These are phyloP conservation scores for Trachelus stipa DNA, from an alignment of 2,888 invertebrate genomes.

Conservation along the genomic window DNA sequence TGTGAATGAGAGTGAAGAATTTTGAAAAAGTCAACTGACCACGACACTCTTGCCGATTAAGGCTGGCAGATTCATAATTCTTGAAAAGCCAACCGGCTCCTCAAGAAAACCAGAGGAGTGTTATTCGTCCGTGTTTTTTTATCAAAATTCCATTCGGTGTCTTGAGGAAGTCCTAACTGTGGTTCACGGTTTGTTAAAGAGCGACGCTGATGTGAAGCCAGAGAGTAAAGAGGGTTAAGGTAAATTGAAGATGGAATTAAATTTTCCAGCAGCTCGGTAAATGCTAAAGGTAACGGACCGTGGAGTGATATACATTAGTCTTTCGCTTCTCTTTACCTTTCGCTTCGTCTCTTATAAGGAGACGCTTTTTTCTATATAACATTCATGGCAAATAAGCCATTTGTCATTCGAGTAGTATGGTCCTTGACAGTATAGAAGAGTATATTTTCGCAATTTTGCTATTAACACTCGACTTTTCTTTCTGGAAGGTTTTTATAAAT, in stretches of 20 bases:
- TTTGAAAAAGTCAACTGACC: neutral
- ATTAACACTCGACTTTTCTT: neutral
- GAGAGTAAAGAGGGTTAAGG: conserved; percentile 49
- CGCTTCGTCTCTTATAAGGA: neutral
- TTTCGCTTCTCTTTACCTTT: neutral
- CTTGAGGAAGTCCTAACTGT: neutral
- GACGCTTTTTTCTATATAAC: neutral
- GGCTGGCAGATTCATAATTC: neutral
- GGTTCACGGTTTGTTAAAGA: neutral
- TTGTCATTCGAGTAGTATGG: neutral
- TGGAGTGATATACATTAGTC: neutral
- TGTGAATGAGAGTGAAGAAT: neutral
- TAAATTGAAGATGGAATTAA: conserved; percentile 60
- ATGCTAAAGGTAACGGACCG: neutral
- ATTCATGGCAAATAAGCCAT: neutral
- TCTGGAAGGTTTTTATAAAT: neutral
- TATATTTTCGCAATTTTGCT: neutral
- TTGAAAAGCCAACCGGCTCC: neutral
- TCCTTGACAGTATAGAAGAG: neutral
- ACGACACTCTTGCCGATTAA: neutral
- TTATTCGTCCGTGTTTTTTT: neutral
- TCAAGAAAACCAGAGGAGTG: neutral
- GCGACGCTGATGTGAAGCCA: neutral
- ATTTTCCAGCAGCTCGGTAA: conserved; percentile 25
- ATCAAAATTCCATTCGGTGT: neutral